Percentiles rank a stretch among this genome's conserved stretches.
These are phyloP conservation scores for Ondatra zibethicus DNA, from an alignment of 2,113 vertebrate species.

Conservation along the genomic window DNA sequence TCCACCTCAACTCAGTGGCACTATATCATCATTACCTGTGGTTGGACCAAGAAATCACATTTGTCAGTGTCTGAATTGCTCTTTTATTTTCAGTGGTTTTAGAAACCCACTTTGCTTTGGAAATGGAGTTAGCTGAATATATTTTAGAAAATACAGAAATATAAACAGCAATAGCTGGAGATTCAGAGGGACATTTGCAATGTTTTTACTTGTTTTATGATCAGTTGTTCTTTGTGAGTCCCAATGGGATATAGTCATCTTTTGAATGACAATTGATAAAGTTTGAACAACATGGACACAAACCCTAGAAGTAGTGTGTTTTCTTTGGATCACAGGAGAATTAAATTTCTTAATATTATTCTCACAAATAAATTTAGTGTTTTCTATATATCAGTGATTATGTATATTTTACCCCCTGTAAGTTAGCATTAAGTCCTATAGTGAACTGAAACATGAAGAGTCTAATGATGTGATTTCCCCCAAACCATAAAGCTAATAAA, in stretches of 20 bases:
- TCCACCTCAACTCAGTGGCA: conserved; percentile 59
- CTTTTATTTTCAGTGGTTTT: conserved; percentile 79
- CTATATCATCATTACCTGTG: conserved; percentile 81
- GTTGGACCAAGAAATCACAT: conserved; percentile 73
- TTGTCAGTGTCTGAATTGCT: conserved; percentile 80
- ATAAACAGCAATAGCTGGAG: conserved; percentile 20
- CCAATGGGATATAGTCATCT: not conserved
- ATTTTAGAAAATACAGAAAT: conserved; percentile 44
- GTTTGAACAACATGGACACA: not conserved
- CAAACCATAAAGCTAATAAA: not conserved
- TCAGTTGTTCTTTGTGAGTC: not conserved
- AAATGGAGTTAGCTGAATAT: conserved; percentile 70
- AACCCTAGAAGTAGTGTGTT: not conserved
- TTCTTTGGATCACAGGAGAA: not conserved
- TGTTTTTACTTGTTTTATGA: not conserved
- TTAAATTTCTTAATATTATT: not conserved
- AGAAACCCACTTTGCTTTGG: conserved; percentile 77
- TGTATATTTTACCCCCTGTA: not conserved
- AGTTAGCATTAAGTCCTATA: not conserved
- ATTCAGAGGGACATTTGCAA: not conserved
- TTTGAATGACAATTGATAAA: not conserved
- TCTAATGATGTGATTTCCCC: not conserved
- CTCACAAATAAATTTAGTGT: not conserved
- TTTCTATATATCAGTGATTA: not conserved
- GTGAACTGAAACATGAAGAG: not conserved